Conservation (phyloP, 2,888 invertebrate species). For the Thymelicus acteon region DNA sequence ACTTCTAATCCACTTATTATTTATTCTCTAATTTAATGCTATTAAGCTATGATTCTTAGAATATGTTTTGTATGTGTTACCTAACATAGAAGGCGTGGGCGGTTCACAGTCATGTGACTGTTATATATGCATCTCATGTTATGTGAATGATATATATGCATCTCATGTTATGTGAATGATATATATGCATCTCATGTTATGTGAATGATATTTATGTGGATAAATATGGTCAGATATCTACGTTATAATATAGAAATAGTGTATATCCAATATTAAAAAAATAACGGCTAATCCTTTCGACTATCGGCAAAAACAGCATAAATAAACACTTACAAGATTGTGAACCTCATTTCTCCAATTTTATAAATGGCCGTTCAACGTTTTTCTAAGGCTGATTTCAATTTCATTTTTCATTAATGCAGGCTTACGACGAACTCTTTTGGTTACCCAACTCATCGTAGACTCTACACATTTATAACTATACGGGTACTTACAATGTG, state of each 20-base stretch:
- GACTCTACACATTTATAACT: too few relatives aligned
- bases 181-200: neutral
- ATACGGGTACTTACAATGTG: too few relatives aligned
- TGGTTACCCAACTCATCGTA: too few relatives aligned
- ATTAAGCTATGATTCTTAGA: neutral
- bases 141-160: neutral
- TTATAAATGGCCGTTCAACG: too few relatives aligned
- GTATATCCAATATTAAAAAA: neutral
- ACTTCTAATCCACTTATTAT: neutral
- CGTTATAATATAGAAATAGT: neutral
- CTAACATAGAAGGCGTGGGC: neutral
- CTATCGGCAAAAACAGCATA: too few relatives aligned
- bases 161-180: neutral
- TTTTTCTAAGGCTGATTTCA: too few relatives aligned
- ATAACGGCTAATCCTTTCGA: neutral
- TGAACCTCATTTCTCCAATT: too few relatives aligned
- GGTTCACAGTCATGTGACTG: neutral
- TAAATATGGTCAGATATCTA: neutral
- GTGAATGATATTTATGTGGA: neutral
- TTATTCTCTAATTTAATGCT: slow-evolving; percentile 1
- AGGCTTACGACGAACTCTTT: too few relatives aligned
- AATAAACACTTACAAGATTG: too few relatives aligned
- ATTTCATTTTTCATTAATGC: too few relatives aligned
- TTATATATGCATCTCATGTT: neutral
- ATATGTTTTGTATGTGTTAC: neutral